phyloP scores from a whole-genome alignment of 2,888 invertebrate genomes.

The Tortrix viridana region DNA sequence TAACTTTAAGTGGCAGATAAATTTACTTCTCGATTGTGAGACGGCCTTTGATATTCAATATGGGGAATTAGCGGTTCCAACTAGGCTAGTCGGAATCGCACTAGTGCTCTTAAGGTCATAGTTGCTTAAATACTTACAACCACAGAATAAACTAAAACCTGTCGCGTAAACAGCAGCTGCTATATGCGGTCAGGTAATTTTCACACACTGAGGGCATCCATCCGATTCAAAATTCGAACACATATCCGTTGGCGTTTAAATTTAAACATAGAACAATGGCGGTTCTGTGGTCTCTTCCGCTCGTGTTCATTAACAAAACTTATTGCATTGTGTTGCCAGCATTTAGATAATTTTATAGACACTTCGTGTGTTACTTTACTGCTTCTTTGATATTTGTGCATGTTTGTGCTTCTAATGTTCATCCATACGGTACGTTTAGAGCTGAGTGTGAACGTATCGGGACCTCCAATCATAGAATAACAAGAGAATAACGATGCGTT shows the following conservation, averaged over 20 bases:
- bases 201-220: constrained; percentile 13
- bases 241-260: constrained; percentile 49
- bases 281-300: constrained; percentile 43
- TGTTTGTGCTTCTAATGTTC: background rate
- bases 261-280: constrained; percentile 53
- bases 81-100: too few species aligned
- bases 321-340: constrained; percentile 25
- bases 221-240: constrained; percentile 29
- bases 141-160: too few species aligned
- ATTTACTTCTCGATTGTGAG: too few species aligned
- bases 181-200: constrained; percentile 12
- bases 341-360: constrained; percentile 15
- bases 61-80: too few species aligned
- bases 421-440: too few species aligned
- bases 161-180: background rate
- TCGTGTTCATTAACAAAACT: constrained; percentile 31
- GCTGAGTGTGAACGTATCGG: too few species aligned
- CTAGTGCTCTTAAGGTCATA: too few species aligned
- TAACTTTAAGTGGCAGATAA: too few species aligned
- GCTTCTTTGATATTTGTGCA: constrained; percentile 2
- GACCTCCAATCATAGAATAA: too few species aligned
- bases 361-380: background rate
- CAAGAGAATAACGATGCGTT: too few species aligned
- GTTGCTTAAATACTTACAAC: too few species aligned
- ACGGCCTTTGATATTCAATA: too few species aligned